Base-by-base conservation (phyloP, 2,113 vertebrate species). In the Triplophysa dalaica region DNA sequence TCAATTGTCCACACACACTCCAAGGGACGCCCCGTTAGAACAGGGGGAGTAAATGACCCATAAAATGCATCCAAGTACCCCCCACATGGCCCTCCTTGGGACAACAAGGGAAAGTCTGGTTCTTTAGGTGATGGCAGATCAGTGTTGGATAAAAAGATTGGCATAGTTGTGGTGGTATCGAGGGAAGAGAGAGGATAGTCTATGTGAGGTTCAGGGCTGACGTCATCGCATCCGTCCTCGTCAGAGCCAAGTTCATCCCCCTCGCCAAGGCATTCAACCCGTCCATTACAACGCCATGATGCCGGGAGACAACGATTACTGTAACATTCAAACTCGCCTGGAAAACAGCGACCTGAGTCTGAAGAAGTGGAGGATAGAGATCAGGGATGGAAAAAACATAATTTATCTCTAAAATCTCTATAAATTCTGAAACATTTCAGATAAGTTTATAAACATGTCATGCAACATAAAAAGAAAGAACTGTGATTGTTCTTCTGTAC, bases 1-100 rank as follows among this genome's bases (percentile, higher is more conserved):
- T 96, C 94, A 77, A 96, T 84, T 2, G 91, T 90, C 96, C 96
- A 97, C 56, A 93, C 86, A 82, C 96, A 97, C 29, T 79, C 79
- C 75, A 91, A 73, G 0, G 90, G 83, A 8, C 52, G 50, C 12
- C 83, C 87, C 2, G 56, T 85, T 70, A 61, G 77, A 0, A 86
- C 64, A 0, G 94, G 94, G 16, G 95, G 92, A 5, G 91, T 91
- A 74, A 97, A 95, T 29, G 94, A 93, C 14, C 96, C 96, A 5
- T 95, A 97, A 85, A 97, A 97, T 26, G 90, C 93, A 70, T 92
- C 89, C 22, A 95, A 86, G 50, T 92, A 88, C 2, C 92, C 90
- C 21, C 95, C 95, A 19, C 95, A 95, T n/a, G 90, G 87, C 33
- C 89, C 90, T 17, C 87, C 81, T 0, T 89, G 79, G 12, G 84